phyloP scores from a whole-genome alignment of 2,888 invertebrate species.

The Himalopsyche kuldschensis region DNA sequence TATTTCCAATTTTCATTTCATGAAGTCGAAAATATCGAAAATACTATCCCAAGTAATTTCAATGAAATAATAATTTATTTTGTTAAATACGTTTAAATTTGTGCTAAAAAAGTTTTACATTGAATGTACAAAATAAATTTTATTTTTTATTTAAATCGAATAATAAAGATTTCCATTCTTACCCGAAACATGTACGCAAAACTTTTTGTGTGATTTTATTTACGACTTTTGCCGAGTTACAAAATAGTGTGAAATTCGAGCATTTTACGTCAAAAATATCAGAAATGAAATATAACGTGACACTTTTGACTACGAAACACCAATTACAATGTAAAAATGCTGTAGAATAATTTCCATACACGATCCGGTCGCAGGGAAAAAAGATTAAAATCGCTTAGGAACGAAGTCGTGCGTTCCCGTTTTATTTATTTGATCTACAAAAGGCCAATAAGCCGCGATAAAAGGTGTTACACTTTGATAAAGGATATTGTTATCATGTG shows the following conservation, averaged over 20 bases:
- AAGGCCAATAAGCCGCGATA: slow-evolving; percentile 34
- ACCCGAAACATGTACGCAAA: not conserved
- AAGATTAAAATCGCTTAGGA: slow-evolving; percentile 39
- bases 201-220: not conserved
- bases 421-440: slow-evolving; percentile 36
- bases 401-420: slow-evolving; percentile 39
- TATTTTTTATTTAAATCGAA: not conserved
- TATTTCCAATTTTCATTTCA: too few relatives aligned
- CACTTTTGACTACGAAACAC: not conserved
- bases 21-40: too few relatives aligned
- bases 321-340: slow-evolving; percentile 30
- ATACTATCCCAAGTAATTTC: too few relatives aligned
- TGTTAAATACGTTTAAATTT: too few relatives aligned
- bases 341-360: slow-evolving; percentile 41
- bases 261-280: not conserved
- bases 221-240: not conserved
- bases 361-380: slow-evolving; percentile 40
- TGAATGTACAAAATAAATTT: too few relatives aligned
- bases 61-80: too few relatives aligned
- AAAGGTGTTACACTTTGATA: slow-evolving; percentile 34
- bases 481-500: slow-evolving; percentile 31
- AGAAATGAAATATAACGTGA: not conserved
- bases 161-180: not conserved
- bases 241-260: not conserved
- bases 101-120: too few relatives aligned